These are phyloP conservation scores for Conger conger DNA, from an alignment of 2,113 vertebrate species.

Conservation along the genomic window DNA sequence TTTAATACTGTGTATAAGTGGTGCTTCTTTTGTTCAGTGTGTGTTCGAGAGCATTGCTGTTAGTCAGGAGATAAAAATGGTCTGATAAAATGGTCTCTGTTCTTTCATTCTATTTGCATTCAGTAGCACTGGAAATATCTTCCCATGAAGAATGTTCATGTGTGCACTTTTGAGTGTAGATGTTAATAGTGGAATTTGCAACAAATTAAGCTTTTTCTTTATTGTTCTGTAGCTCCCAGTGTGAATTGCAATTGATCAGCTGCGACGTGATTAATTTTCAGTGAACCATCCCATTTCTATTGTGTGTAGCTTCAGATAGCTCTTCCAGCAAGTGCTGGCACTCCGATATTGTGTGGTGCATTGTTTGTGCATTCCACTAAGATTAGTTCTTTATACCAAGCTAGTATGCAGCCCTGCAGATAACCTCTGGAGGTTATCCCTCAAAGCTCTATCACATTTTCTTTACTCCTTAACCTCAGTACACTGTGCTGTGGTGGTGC, in stretches of 20 bases:
- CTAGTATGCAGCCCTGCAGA: constrained; percentile 48
- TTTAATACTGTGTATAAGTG: not conserved
- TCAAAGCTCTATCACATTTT: constrained; percentile 51
- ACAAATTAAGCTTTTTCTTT: constrained; percentile 28
- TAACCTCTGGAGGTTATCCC: constrained; percentile 62
- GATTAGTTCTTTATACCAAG: constrained; percentile 42
- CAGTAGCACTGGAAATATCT: not conserved
- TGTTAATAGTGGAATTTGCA: not conserved
- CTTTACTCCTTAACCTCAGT: constrained; percentile 51
- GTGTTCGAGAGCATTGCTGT: not conserved
- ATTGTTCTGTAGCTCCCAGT: constrained; percentile 16
- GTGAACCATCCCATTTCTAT: constrained; percentile 43
- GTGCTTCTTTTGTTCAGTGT: not conserved
- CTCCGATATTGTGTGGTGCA: not conserved
- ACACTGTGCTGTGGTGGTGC: constrained; percentile 20
- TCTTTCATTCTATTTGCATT: not conserved
- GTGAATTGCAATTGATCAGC: constrained; percentile 53
- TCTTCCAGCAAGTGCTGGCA: not conserved
- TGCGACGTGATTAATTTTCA: constrained; percentile 58
- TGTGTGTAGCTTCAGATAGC: constrained; percentile 25
- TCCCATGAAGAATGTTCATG: not conserved
- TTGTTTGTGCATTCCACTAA: constrained; percentile 21
- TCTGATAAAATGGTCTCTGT: not conserved
- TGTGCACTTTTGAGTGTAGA: not conserved
- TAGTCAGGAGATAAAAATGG: not conserved